A percentile compares a stretch with the other conserved stretches of the same genome.
Evolutionary conservation across 2,888 invertebrate genomes (phyloP).

Genomic region (Platerodrilus igneus): DNA sequence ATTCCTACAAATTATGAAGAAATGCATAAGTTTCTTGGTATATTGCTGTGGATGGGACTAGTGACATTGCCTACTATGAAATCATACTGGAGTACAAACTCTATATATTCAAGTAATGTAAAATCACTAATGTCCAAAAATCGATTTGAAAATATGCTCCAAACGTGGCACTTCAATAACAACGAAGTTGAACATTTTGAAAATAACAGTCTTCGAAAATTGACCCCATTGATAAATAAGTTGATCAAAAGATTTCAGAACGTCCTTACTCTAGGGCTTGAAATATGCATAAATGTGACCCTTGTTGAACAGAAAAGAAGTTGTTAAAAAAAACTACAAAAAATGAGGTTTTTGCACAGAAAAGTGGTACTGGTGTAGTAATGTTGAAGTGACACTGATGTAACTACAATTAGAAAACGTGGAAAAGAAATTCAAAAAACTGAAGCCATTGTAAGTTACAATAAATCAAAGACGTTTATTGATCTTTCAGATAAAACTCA

Average conservation of each 20-base stretch:
- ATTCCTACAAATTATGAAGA: slow-evolving; percentile 7
- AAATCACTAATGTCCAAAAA: slow-evolving; percentile 4
- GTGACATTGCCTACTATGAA: slow-evolving; percentile 1
- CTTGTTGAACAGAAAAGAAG: slow-evolving; percentile 29
- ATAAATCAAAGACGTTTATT: slow-evolving; percentile 31
- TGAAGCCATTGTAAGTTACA: slow-evolving; percentile 31
- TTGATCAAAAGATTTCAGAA: slow-evolving; percentile 23
- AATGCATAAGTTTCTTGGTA: slow-evolving; percentile 12
- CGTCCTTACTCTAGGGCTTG: slow-evolving; percentile 26
- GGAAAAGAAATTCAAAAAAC: slow-evolving; percentile 25
- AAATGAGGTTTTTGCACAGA: no score
- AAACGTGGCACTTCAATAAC: slow-evolving; percentile 10
- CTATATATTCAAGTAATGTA: slow-evolving; percentile 9
- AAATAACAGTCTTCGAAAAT: slow-evolving; percentile 13
- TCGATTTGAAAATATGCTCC: slow-evolving; percentile 8
- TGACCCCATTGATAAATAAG: slow-evolving; percentile 12
- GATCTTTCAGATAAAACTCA: slow-evolving; percentile 34
- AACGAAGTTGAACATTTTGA: slow-evolving; percentile 4
- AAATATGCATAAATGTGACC: slow-evolving; percentile 29
- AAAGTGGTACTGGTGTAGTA: slow-evolving; percentile 28
- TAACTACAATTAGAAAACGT: slow-evolving; percentile 21
- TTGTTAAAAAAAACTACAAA: no score
- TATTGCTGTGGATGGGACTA: slow-evolving; percentile 12
- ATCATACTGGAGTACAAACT: slow-evolving; percentile 10
- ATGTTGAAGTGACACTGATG: slow-evolving; percentile 33